A percentile compares a stretch with the other conserved stretches of the same genome.
Conservation (phyloP, 2,113 vertebrate genomes). For the Shinisaurus crocodilurus region DNA sequence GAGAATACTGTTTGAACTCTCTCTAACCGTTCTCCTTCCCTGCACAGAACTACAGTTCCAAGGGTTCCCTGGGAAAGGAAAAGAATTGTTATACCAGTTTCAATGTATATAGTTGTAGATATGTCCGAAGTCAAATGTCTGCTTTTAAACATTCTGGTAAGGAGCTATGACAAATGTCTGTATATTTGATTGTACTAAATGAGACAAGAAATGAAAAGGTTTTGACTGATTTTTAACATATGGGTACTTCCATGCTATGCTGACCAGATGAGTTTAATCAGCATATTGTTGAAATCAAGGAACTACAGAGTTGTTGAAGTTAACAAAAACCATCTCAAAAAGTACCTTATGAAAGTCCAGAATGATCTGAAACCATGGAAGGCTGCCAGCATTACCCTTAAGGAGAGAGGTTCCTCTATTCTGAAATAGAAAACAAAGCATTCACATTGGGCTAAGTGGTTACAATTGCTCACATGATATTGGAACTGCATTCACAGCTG, state of each 20-base stretch:
- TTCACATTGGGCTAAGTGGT: neutral
- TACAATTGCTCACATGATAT: neutral
- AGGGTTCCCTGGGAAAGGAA: neutral
- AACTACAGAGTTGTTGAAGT: neutral
- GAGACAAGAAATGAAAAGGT: neutral
- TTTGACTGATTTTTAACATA: neutral
- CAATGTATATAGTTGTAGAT: neutral
- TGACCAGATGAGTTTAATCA: neutral
- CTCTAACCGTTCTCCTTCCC: neutral
- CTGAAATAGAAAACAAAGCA: neutral
- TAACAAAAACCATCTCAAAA: neutral
- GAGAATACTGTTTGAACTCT: neutral
- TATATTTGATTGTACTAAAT: neutral
- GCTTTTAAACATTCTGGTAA: neutral
- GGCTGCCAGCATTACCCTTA: neutral
- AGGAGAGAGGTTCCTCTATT: neutral
- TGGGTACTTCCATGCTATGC: neutral
- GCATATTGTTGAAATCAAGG: neutral
- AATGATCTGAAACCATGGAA: neutral
- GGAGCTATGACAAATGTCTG: neutral
- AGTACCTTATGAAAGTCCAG: neutral
- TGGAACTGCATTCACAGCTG: neutral
- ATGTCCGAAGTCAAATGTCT: neutral
- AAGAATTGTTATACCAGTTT: neutral
- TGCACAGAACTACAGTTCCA: neutral